phyloP scores from a whole-genome alignment of 2,888 invertebrate species.

The Drosophila antonietae region DNA sequence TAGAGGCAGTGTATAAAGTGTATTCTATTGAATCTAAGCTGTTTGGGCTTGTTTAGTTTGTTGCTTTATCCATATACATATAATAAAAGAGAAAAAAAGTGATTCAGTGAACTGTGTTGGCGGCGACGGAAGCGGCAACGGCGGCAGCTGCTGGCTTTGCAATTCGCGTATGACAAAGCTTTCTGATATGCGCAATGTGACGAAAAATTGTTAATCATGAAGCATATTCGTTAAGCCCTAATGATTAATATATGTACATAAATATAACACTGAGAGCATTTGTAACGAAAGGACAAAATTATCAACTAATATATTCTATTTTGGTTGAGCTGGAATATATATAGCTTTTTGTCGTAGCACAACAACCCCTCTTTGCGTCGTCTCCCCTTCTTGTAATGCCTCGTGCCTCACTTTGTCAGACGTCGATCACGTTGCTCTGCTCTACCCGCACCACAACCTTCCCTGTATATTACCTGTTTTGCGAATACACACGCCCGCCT shows the following conservation, averaged over 20 bases:
- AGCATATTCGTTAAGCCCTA: not conserved
- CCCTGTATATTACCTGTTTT: constrained; percentile 66
- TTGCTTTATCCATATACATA: not conserved
- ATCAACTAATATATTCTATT: not conserved
- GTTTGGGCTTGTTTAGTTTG: constrained; percentile 19
- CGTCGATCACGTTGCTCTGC: constrained; percentile 52
- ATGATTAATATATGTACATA: not conserved
- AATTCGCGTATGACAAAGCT: constrained; percentile 49
- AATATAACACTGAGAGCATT: not conserved
- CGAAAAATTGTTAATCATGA: constrained; percentile 37
- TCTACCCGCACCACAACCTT: constrained; percentile 24
- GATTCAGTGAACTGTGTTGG: constrained; percentile 32
- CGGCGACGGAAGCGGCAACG: constrained; percentile 28
- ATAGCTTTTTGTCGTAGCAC: not conserved
- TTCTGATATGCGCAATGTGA: constrained; percentile 41
- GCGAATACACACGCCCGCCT: constrained; percentile 57
- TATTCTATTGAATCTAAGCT: constrained; percentile 1
- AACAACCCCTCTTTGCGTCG: constrained; percentile 12
- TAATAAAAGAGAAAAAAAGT: constrained; percentile 17
- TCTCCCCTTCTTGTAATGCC: not conserved
- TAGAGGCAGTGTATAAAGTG: constrained; percentile 29
- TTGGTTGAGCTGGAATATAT: not conserved
- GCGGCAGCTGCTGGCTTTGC: constrained; percentile 47
- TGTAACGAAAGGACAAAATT: constrained; percentile 13
- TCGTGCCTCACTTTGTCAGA: constrained; percentile 19